Evolutionary conservation across 2,113 vertebrate genomes (phyloP), one percentile per base, ranked within the genome.

Genomic region (Mystacornis crossleyi): DNA sequence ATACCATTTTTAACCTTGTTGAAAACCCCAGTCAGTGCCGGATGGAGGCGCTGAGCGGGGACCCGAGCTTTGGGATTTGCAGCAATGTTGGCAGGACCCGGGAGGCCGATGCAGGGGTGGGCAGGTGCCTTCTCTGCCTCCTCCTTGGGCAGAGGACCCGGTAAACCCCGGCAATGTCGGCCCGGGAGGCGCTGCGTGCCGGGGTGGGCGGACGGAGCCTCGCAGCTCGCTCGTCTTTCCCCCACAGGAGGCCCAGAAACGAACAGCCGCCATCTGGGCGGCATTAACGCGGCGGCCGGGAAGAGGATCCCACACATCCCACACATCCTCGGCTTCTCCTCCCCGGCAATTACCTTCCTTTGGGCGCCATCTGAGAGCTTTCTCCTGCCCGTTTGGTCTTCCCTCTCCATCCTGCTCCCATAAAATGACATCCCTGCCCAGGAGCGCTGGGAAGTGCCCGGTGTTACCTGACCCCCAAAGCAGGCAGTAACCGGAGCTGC

Each of bases 261-360:
- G 88, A 95, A 93, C 92, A 93, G 82, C 93, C 71, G 29, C 95
- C 96, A 93, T 83, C 95, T 95, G 96, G 54, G 64, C 82, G 14
- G 91, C 88, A 81, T 95, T 72, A 65, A 45, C 65, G 79, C 10
- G 1, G 60, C 7, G 31, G 88, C 87, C 81, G 58, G 94, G 90
- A 93, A 93, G 66, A 94, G 90, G 58, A 88, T 79, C 92, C 89
- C 81, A 85, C 92, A 83, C 62, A 90, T 81, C 92, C 88, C 81
- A 89, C 90, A 80, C 62, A 8, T 34, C 93, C 92, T 57, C 45
- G 0, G 89, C 90, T 75, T 79, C 88, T 92, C 77, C 95, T 94
- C 87, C 85, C 80, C 14, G 1, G 66, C 75, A 93, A 64, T 90
- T 86, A 85, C 93, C 67, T 90, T 89, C 92, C 75, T 70, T 36